Base-by-base conservation (phyloP, 2,888 invertebrate genomes). In the Drosophila pseudotakahashii region DNA sequence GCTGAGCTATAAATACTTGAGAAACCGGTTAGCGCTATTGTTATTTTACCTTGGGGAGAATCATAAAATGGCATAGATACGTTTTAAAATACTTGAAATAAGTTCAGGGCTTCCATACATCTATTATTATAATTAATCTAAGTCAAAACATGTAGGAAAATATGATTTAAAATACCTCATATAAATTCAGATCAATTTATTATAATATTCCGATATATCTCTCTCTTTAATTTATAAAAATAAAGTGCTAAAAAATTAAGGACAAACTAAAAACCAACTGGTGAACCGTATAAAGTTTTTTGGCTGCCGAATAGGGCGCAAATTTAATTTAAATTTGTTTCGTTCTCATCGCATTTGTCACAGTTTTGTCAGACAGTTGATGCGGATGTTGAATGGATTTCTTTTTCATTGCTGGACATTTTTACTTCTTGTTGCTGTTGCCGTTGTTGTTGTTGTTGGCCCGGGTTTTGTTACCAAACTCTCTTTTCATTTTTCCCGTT, bases 271-370 rank as follows among this genome's bases (percentile, higher is more conserved):
- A 37, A 54, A 44, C 58, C 61, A 52, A 39, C 26, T 55, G 44
- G 14, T n/a, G n/a, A 26, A 44, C 54, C 53, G 37, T 32, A 34
- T 39, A 39, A 53, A 45, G 19, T 19, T 51, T 39, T 48, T 48
- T 55, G 61, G 16, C 41, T 34, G 14, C 26, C 42, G 47, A 74
- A 37, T 48, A 47, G 45, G 58, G 58, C 58, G 55, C 32, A 78
- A 78, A 78, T 76, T 85, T 74, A 76, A 79, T 85, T 85, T 77
- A 66, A 77, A 81, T 79, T 85, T 78, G 67, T 70, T 68, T 75
- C 50, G 51, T 48, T 81, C 57, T 63, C 36, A 19, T 47, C 69
- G 70, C 71, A 57, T 70, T 75, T 73, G 59, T 58, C 68, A 66
- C 73, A 67, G 50, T 58, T 68, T 63, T 69, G 58, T 48, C 57